Base-by-base conservation (phyloP, 2,797 vertebrate species). In the Acanthurus tractus region DNA sequence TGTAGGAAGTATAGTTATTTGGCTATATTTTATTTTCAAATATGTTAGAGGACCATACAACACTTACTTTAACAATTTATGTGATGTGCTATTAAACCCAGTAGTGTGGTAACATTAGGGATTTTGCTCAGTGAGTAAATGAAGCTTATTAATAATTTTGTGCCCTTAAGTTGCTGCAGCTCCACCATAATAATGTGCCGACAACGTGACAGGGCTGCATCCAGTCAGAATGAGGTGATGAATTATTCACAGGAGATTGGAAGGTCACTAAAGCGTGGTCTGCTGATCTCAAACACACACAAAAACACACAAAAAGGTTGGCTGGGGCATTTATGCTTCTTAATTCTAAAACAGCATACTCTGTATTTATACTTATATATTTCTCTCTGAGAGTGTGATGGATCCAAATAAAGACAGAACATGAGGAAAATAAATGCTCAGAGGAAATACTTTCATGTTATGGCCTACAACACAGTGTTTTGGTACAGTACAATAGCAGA, bases 241-340 rank as follows among this genome's bases (percentile, higher is more conserved):
- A 94, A 94, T 93, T 88, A 94, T 94, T 95, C 79, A 94, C 76
- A 59, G 70, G 68, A 82, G 83, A 90, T 63, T 87, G 80, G 81
- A 59, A 86, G 88, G 86, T 88, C 88, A 87, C 63, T 88, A 88
- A 93, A 92, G 84, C 80, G 17, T 90, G 79, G 52, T 69, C 69
- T 69, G 64, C 56, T 82, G 74, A 79, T 77, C 86, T 84, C 53
- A 72, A 69, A 54, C 25, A 29, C 74, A 68, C 65, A 56, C 42
- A 53, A 63, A 40, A 29, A 13, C 13, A 40, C 36, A 62, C 54
- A 58, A 36, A 72, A 55, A 79, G 18, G 25, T 36, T 48, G 42
- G 62, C 13, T 1, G n/a, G 34, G 58, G 17, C n/a, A 74, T 75
- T 80, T 42, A 29, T 52, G 29, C 53, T 58, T 38, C 17, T 67